Conservation (phyloP, 2,113 vertebrate species). For the Etheostoma spectabile region DNA sequence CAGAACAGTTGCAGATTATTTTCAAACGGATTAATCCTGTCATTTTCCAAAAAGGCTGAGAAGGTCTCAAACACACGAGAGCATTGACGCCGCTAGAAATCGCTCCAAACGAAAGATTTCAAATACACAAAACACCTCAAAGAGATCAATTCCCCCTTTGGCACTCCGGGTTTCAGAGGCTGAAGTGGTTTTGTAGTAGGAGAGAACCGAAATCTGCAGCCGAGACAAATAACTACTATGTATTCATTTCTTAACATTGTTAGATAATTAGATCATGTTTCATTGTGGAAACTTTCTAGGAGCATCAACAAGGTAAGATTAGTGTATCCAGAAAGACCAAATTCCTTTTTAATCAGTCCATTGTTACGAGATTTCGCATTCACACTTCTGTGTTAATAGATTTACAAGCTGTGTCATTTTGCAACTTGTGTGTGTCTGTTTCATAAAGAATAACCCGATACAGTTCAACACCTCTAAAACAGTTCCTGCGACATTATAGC, state of each 20-base stretch:
- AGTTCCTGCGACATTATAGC: no score
- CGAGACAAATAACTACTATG: background rate
- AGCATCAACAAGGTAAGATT: background rate
- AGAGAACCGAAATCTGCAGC: background rate
- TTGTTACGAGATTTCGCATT: background rate
- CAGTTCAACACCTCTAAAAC: background rate
- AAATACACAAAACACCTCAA: slow-evolving; percentile 1
- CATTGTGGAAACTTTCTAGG: background rate
- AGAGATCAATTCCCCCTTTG: background rate
- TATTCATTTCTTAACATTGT: background rate
- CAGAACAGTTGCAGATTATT: background rate
- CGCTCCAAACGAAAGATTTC: background rate
- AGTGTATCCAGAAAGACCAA: background rate
- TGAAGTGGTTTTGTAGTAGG: background rate
- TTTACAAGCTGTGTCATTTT: background rate
- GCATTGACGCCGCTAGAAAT: background rate
- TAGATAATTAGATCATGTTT: background rate
- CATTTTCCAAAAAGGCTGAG: background rate
- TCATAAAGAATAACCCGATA: background rate
- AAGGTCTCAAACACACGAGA: background rate
- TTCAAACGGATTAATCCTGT: background rate
- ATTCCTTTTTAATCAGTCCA: background rate
- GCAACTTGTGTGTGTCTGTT: background rate
- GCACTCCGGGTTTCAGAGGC: background rate
- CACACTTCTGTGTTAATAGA: background rate